These are phyloP conservation scores for Lagria hirta DNA, from an alignment of 2,888 invertebrate genomes.

Conservation along the genomic window DNA sequence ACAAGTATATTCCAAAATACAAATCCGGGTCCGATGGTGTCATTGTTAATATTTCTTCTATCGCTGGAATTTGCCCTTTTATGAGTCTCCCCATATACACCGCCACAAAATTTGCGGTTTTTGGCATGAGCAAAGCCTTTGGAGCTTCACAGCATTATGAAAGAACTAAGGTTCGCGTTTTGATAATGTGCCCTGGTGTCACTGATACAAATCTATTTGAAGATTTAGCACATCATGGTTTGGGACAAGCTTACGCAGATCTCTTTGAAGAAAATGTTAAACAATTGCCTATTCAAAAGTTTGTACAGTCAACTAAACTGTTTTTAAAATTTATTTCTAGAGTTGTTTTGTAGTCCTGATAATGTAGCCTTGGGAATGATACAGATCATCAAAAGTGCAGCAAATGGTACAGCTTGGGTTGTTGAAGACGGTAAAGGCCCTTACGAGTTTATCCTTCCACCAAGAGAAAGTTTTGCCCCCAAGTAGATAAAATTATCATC, in stretches of 20 bases:
- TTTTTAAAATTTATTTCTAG: conserved; percentile 2
- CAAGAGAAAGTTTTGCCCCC: conserved; percentile 20
- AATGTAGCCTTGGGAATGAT: conserved; percentile 40
- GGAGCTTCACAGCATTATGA: conserved; percentile 45
- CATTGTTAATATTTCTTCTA: conserved; percentile 55
- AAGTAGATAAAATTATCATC: too few species aligned
- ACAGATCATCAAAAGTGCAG: conserved; percentile 44
- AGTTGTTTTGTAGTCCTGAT: conserved; percentile 31
- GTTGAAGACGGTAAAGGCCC: conserved; percentile 53
- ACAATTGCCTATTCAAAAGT: conserved; percentile 29
- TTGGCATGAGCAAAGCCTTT: conserved; percentile 41
- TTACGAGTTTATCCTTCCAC: conserved; percentile 36
- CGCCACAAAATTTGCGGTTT: conserved; percentile 50
- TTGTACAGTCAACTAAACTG: conserved; percentile 33
- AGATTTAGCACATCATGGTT: conserved; percentile 29
- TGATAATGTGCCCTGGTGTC: conserved; percentile 52
- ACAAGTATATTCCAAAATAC: conserved; percentile 54
- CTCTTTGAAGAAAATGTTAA: conserved; percentile 7
- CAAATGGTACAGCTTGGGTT: conserved; percentile 56
- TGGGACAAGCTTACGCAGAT: conserved; percentile 28
- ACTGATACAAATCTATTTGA: conserved; percentile 49
- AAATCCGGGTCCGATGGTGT: conserved; percentile 55
- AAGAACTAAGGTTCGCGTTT: conserved; percentile 48
- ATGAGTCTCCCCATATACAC: conserved; percentile 48
- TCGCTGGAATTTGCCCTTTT: conserved; percentile 48